These are phyloP conservation scores for Lepisosteus oculatus DNA, from an alignment of 2,113 vertebrate species.

Conservation along the genomic window DNA sequence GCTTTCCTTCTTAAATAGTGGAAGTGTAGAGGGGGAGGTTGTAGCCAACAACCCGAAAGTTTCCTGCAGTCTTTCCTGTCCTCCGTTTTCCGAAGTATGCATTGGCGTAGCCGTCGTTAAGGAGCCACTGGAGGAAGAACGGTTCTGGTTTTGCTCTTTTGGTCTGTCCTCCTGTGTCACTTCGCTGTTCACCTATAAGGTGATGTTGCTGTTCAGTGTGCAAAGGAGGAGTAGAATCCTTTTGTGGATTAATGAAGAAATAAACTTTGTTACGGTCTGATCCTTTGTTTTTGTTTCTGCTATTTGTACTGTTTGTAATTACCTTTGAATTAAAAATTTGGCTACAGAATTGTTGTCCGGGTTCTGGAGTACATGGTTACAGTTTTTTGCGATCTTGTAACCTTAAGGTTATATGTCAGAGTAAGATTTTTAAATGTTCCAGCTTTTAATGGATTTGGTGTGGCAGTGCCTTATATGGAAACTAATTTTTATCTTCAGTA, in stretches of 20 bases:
- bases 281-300: constrained; percentile 29
- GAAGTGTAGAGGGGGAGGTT: too few relatives aligned
- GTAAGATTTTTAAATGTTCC: not conserved
- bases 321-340: constrained; percentile 48
- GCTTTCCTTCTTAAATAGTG: too few relatives aligned
- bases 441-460: too few relatives aligned
- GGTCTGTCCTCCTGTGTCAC: not conserved
- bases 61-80: too few relatives aligned
- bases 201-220: constrained; percentile 19
- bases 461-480: not conserved
- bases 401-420: not conserved
- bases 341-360: constrained; percentile 30
- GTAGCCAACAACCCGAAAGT: too few relatives aligned
- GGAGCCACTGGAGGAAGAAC: too few relatives aligned
- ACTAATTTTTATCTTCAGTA: not conserved
- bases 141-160: constrained; percentile 14
- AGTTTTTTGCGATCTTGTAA: not conserved
- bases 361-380: not conserved
- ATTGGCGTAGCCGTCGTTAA: too few relatives aligned
- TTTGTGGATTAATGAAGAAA: constrained; percentile 14
- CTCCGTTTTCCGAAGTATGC: too few relatives aligned
- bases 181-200: not conserved
- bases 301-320: constrained; percentile 52
- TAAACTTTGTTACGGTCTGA: constrained; percentile 9
- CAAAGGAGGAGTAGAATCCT: constrained; percentile 30